Conservation (phyloP, 2,888 invertebrate genomes). For the Lathronympha strigana region DNA sequence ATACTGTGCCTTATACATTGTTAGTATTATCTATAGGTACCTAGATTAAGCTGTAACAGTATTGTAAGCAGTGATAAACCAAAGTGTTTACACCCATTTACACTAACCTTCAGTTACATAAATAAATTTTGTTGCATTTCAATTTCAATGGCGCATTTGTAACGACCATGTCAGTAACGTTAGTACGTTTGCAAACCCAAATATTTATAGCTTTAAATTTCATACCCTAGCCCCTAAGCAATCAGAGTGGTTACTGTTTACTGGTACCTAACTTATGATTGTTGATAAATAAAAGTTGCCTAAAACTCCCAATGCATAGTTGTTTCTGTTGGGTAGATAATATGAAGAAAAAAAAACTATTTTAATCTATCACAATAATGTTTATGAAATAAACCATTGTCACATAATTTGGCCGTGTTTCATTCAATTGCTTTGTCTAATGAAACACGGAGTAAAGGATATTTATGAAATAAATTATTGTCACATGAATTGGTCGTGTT, state of each 20-base stretch:
- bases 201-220: neutral
- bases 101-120: conserved; percentile 6
- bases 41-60: conserved; percentile 7
- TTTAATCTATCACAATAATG: neutral
- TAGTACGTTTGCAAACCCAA: neutral
- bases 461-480: too few relatives aligned
- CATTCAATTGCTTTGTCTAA: too few relatives aligned
- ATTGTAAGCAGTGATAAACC: neutral
- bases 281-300: too few relatives aligned
- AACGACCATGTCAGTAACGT: neutral
- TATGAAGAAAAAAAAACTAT: neutral
- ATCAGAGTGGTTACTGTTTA: too few relatives aligned
- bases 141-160: neutral
- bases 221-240: neutral
- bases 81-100: neutral
- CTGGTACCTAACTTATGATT: too few relatives aligned
- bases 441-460: too few relatives aligned
- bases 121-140: neutral
- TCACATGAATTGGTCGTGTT: too few relatives aligned
- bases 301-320: too few relatives aligned
- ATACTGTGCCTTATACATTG: conserved; percentile 22
- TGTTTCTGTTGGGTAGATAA: too few relatives aligned
- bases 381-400: neutral
- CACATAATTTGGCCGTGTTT: neutral
- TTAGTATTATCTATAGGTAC: conserved; percentile 16